Base-by-base conservation (phyloP, 2,113 vertebrate genomes). In the Gyps fulvus region DNA sequence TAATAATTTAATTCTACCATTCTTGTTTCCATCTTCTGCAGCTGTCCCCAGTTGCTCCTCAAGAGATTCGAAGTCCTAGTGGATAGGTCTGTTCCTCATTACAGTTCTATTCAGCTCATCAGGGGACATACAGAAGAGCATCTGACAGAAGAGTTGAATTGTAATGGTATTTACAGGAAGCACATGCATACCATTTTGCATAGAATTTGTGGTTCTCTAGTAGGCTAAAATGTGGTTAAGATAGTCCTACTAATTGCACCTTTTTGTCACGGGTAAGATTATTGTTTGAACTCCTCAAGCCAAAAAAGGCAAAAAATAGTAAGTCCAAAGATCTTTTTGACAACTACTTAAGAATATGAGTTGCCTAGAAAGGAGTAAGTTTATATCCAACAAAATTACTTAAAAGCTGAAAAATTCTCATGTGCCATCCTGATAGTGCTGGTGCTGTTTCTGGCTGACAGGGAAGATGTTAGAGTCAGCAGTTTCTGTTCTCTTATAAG, bases 51-150 rank as follows among this genome's bases (percentile, higher is more conserved):
- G 66, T 93, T 94, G 78, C 55, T 95, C 36, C 54, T 89, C 89
- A 52, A 15, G 85, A 90, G 79, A 72, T 74, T 84, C 59, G 40
- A 40, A 87, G 83, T 83, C 92, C 58, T 88, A 40, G 61, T 88
- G 52, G 40, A 38, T 84, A 70, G 76, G 34, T 91, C 91, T 94
- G 92, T 84, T 97, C 86, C 89, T 95, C 83, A 61, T 93, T 97
- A 92, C 27, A 63, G 8, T 82, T 95, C 52, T 55, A 72, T 89
- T 95, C 70, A 83, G 67, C 84, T 69, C 10, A 2, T 59, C 4
- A 34, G 6, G 62, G 62, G 73, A 94, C 78, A 22, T 25, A 16
- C 36, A 63, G 83, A 73, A 90, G 49, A 93, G 27, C 52, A 38
- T 92, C 57, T 87, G 83, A 87, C 65, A 84, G 86, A 93, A 72